Evolutionary conservation across 1,140 invertebrate genomes (phyloP).

Genomic region (Panulirus ornatus): DNA sequence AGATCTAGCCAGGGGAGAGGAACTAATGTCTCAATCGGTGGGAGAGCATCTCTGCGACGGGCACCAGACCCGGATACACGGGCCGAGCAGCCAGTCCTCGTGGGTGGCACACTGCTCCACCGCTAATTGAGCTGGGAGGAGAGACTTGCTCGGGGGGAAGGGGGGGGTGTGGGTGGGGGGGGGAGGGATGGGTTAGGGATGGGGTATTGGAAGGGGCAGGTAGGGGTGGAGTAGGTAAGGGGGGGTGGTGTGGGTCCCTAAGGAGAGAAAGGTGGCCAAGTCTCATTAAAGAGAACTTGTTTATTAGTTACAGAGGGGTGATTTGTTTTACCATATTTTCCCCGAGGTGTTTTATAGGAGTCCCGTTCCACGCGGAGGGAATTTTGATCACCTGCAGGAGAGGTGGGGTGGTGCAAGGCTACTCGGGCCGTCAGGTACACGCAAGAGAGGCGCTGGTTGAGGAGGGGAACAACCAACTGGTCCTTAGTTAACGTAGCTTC

Average conservation of each 20-base stretch:
- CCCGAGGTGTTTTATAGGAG: too few relatives aligned
- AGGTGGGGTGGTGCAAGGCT: too few relatives aligned
- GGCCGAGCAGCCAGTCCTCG: background rate
- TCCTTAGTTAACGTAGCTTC: constrained; percentile 21
- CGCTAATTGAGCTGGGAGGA: constrained; percentile 20
- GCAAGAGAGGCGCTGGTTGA: constrained; percentile 8
- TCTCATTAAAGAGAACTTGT: background rate
- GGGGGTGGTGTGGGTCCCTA: background rate
- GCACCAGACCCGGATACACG: background rate
- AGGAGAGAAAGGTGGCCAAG: background rate
- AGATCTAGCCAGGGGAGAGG: too few relatives aligned
- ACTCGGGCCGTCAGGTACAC: background rate
- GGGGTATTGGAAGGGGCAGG: background rate
- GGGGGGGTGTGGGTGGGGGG: background rate
- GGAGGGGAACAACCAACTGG: constrained; percentile 20
- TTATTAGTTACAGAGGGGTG: background rate
- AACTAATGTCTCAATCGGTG: background rate
- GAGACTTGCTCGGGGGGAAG: background rate
- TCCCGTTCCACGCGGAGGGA: too few relatives aligned
- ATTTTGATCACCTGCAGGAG: too few relatives aligned
- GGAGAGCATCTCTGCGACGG: background rate
- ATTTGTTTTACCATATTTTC: too few relatives aligned
- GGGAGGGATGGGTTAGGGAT: background rate
- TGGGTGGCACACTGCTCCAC: constrained; percentile 16
- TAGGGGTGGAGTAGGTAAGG: background rate